Evolutionary conservation across 2,113 vertebrate genomes (phyloP), one percentile per base, ranked within the genome.

Genomic region (Heterochromis multidens): DNA sequence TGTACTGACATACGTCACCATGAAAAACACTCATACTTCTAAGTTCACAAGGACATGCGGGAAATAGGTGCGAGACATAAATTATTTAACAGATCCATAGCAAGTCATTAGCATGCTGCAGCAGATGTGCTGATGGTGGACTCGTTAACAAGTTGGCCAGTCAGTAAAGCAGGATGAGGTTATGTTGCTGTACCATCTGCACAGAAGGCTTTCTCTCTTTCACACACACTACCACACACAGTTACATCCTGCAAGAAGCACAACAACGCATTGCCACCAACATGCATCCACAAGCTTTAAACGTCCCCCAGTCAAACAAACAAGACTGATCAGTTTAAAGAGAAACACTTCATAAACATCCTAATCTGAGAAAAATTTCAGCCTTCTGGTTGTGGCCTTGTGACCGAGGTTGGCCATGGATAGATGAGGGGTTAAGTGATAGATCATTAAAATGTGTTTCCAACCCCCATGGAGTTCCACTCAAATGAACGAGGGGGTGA

Each of bases 101-200:
- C 37, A 10, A 27, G 70, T 83, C 59, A 61, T 80, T 57, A 87
- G 74, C 11, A 40, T 67, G 63, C 82, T 54, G 23, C 43, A 74
- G 87, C 79, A 88, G 52, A 72, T 62, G 62, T 79, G 76, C n/a
- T 35, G 77, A 72, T 25, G 56, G 19, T 52, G 52, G 52, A 35
- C 21, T 70, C 52, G 46, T 79, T 10, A 80, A 56, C 77, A 63
- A 72, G 27, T 43, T 29, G 61, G 72, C 7, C 27, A 81, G 52
- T 76, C n/a, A 77, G 54, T 85, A 56, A 67, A 78, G 83, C 88
- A 86, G 86, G 79, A 88, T 72, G 80, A 83, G 88, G 84, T 87
- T 90, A 87, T 19, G 59, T 7, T 58, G 8, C 52, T 35, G 29
- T 70, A 74, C 27, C 74, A 67, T 87, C 65, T 84, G 74, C 72